A percentile compares a stretch with the other conserved stretches of the same genome.
phyloP scores from a whole-genome alignment of 2,888 invertebrate species.

The Resseliella maxima region DNA sequence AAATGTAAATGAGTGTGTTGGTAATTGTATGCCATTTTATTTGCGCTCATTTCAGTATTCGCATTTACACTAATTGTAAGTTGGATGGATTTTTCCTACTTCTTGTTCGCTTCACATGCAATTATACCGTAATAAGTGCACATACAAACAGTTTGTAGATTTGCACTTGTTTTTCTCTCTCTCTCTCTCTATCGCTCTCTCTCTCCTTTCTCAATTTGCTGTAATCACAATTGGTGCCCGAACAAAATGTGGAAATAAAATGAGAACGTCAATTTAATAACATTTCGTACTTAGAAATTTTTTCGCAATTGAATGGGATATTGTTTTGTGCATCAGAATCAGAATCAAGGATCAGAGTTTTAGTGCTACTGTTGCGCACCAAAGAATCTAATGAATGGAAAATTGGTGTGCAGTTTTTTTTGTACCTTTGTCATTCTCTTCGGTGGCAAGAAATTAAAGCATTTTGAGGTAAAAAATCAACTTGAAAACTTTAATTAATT shows the following conservation, averaged over 20 bases:
- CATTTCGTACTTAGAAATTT: not conserved
- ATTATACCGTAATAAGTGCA: constrained; percentile 44
- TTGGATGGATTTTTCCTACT: not conserved
- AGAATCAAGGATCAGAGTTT: not conserved
- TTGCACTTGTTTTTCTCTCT: not conserved
- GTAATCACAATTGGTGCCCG: not conserved
- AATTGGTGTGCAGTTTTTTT: constrained; percentile 2
- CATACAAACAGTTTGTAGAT: constrained; percentile 12
- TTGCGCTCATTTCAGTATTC: constrained; percentile 7
- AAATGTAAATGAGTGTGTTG: not conserved
- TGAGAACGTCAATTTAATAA: constrained; percentile 41
- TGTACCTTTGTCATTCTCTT: not conserved
- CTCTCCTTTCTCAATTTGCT: not conserved
- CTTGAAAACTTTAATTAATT: constrained; percentile 42
- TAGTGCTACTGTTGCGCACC: not conserved
- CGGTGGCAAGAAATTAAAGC: not conserved
- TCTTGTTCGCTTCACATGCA: constrained; percentile 3
- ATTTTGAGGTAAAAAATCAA: not conserved
- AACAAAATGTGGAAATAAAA: not conserved
- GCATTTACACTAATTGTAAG: constrained; percentile 43
- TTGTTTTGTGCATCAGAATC: not conserved
- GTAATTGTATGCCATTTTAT: not conserved
- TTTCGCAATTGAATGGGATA: constrained; percentile 39
- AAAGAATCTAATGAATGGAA: not conserved
- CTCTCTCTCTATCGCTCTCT: not conserved